A percentile compares a stretch with the other conserved stretches of the same genome.
Conservation (phyloP, 37 sponge, comb jelly and placozoan genomes). For the Agelas oroides region DNA sequence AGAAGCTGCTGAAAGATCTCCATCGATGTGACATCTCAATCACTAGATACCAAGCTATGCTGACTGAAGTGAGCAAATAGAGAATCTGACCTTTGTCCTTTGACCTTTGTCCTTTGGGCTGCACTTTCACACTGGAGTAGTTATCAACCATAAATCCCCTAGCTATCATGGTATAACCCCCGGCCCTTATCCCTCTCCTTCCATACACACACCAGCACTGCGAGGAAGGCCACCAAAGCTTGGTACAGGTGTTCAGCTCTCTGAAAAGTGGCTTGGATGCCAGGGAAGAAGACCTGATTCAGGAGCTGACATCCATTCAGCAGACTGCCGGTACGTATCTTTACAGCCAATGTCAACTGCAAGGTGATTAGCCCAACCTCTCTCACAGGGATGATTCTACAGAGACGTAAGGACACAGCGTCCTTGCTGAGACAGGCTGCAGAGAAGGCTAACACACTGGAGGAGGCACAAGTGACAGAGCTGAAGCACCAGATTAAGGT, state of each 20-base stretch:
- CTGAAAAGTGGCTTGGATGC: constrained; percentile 36
- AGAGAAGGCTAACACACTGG: constrained; percentile 13
- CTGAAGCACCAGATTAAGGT: constrained; percentile 68
- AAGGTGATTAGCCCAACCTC: neutral
- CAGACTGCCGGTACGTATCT: constrained; percentile 30
- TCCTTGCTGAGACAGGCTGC: constrained; percentile 22
- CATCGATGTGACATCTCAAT: constrained; percentile 73
- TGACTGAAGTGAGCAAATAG: constrained; percentile 42
- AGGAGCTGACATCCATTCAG: constrained; percentile 38
- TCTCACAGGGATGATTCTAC: constrained; percentile 35
- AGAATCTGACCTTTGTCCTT: neutral
- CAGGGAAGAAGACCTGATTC: constrained; percentile 44
- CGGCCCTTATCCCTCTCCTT: too few relatives aligned
- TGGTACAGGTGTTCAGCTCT: constrained; percentile 44
- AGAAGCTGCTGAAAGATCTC: constrained; percentile 66
- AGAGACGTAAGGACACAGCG: constrained; percentile 50
- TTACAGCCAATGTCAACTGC: too few relatives aligned
- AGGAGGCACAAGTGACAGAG: constrained; percentile 39
- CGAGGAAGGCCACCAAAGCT: constrained; percentile 22
- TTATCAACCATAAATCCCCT: neutral
- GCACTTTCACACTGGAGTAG: neutral
- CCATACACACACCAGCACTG: constrained; percentile 36
- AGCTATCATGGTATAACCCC: too few relatives aligned
- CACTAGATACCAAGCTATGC: constrained; percentile 46
- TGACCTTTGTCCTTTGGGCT: too few relatives aligned